Evolutionary conservation across 2,888 invertebrate species (phyloP), one percentile per base, ranked within the genome.

Genomic region (Zele albiditarsus): DNA sequence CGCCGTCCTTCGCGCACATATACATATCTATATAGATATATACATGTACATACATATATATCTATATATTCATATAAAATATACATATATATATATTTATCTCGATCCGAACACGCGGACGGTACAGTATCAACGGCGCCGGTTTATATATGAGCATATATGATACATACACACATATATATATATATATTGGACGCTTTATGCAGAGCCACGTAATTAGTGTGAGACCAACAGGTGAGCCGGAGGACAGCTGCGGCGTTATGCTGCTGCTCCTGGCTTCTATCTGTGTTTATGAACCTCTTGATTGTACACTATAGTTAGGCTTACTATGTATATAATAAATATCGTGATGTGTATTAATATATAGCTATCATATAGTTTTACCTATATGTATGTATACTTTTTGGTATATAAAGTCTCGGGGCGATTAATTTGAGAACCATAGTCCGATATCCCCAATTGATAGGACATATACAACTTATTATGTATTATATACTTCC

Each of bases 161-260:
- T 23, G 16, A 76, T 77, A 75, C 57, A 71, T 76, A 67, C 60
- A 16, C 28, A 53, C 25, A 57, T 33, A n/a, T 33, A 23, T 33
- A 23, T 42, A 70, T 77, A 67, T 71, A 76, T 71, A 77, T 79
- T 77, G 68, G 70, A 67, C 78, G 79, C 80, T 82, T 84, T 83
- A 84, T 81, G 82, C 79, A 78, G 82, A 74, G 79, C 76, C 74
- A 80, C 81, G 84, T 86, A 86, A 86, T 86, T 85, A 85, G 84
- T 82, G 81, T 81, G 82, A 81, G 83, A 84, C 83, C 86, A 86
- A 86, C 85, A 86, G 85, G 85, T 86, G 85, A 85, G 82, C 77
- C 83, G 79, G 81, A 82, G 67, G 80, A 83, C 84, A 84, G 84
- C 85, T 84, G 85, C 84, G 78, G 73, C 76, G 12, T 65, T 69